These are phyloP conservation scores for Bucorvus abyssinicus DNA, from an alignment of 2,797 vertebrate genomes.

Conservation along the genomic window DNA sequence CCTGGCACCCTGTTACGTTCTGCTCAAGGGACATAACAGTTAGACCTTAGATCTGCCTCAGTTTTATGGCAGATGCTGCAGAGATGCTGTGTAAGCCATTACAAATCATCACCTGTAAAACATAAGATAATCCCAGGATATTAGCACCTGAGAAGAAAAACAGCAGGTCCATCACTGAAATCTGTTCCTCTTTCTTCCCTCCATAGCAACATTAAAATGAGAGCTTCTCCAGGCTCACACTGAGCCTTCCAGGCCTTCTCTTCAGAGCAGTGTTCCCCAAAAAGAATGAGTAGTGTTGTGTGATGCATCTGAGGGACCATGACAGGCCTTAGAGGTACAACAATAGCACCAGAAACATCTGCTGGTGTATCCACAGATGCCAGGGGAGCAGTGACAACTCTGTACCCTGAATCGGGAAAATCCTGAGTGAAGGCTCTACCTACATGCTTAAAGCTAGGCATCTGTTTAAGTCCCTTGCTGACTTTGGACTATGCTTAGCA, in stretches of 20 bases:
- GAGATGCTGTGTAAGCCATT: background rate
- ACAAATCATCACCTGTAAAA: background rate
- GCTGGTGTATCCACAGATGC: background rate
- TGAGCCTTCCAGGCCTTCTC: background rate
- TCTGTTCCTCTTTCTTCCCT: background rate
- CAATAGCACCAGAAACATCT: background rate
- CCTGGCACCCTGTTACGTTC: background rate
- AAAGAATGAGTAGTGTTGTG: background rate
- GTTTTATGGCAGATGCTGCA: background rate
- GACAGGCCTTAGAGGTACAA: background rate
- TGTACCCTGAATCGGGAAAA: background rate
- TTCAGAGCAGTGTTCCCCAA: background rate
- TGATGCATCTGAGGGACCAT: background rate
- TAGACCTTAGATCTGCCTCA: background rate
- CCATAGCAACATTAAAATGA: background rate
- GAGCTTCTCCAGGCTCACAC: background rate
- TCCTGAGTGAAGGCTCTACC: background rate
- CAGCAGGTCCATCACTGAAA: background rate
- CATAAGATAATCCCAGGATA: background rate
- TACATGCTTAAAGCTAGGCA: background rate
- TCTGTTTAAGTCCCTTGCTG: background rate
- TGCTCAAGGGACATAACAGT: background rate
- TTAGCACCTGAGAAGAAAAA: background rate
- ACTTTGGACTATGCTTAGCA: background rate
- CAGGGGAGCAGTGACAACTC: background rate